These are phyloP conservation scores for Anoplopoma fimbria DNA, from an alignment of 2,113 vertebrate genomes.

Conservation along the genomic window DNA sequence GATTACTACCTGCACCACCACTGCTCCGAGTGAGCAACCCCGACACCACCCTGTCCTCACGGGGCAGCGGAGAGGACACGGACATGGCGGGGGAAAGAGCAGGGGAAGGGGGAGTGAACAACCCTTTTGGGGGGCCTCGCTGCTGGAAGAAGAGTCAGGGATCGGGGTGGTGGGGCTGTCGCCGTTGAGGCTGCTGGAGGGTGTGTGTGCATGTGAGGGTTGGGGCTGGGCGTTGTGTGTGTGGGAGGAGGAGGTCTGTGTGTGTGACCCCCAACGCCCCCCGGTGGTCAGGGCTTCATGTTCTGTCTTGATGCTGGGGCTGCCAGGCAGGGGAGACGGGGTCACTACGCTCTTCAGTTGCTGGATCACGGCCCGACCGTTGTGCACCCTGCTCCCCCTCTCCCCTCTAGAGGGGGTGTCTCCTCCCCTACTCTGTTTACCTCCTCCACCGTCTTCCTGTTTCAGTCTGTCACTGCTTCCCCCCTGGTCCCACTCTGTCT, in stretches of 20 bases:
- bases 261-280: slow-evolving; percentile 80
- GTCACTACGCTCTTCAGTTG: slow-evolving; percentile 74
- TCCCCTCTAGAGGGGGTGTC: slow-evolving; percentile 58
- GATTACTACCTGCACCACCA: slow-evolving; percentile 39
- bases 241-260: slow-evolving; percentile 57
- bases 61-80: slow-evolving; percentile 80
- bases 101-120: slow-evolving; percentile 82
- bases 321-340: slow-evolving; percentile 65
- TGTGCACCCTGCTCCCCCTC: slow-evolving; percentile 73
- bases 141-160: slow-evolving; percentile 81
- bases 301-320: slow-evolving; percentile 85
- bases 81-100: slow-evolving; percentile 83
- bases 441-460: slow-evolving; percentile 75
- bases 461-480: slow-evolving; percentile 81
- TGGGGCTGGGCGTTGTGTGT: slow-evolving; percentile 59
- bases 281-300: slow-evolving; percentile 75
- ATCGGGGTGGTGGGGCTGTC: slow-evolving; percentile 81
- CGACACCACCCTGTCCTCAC: slow-evolving; percentile 77
- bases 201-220: slow-evolving; percentile 74
- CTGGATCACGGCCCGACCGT: slow-evolving; percentile 84
- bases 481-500: slow-evolving; percentile 75
- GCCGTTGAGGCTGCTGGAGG: slow-evolving; percentile 79
- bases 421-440: slow-evolving; percentile 65
- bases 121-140: slow-evolving; percentile 75
- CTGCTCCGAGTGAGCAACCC: slow-evolving; percentile 60